These are phyloP conservation scores for Iphiclides podalirius DNA, from an alignment of 2,888 invertebrate species.

Conservation along the genomic window DNA sequence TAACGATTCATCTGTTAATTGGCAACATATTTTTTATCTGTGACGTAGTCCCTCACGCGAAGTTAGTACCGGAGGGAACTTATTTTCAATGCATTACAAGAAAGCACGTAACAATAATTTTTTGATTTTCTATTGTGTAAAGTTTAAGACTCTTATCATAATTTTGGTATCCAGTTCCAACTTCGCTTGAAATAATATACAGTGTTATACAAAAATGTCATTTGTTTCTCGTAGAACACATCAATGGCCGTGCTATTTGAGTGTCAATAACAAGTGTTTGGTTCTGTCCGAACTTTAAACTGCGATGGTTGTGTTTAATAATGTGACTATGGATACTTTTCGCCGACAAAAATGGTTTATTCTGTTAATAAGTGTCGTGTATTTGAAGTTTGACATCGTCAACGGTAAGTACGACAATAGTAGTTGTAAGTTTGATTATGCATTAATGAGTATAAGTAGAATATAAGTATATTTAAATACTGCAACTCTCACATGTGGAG, in stretches of 20 bases:
- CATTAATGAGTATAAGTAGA: not conserved
- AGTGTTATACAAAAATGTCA: slow-evolving; percentile 45
- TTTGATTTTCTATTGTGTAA: slow-evolving; percentile 29
- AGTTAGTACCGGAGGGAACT: slow-evolving; percentile 30
- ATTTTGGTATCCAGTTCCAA: slow-evolving; percentile 6
- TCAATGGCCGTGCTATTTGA: slow-evolving; percentile 61
- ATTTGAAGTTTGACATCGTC: slow-evolving; percentile 48
- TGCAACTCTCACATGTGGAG: not conserved
- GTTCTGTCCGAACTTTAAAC: slow-evolving; percentile 45
- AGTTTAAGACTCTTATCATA: slow-evolving; percentile 20
- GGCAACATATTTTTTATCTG: slow-evolving; percentile 22
- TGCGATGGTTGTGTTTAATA: slow-evolving; percentile 53
- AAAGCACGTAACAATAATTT: not conserved
- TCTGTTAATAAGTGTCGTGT: slow-evolving; percentile 51
- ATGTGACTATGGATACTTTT: slow-evolving; percentile 57
- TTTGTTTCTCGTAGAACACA: slow-evolving; percentile 45
- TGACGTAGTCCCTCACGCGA: slow-evolving; percentile 29
- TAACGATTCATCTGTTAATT: not conserved
- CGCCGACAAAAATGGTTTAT: slow-evolving; percentile 57
- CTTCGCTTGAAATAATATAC: slow-evolving; percentile 23
- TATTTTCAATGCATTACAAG: slow-evolving; percentile 25
- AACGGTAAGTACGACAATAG: slow-evolving; percentile 50
- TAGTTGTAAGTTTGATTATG: slow-evolving; percentile 6
- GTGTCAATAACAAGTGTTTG: slow-evolving; percentile 60
- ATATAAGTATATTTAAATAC: not conserved